phyloP scores from a whole-genome alignment of 2,888 invertebrate species.

The Syrphus vitripennis region DNA sequence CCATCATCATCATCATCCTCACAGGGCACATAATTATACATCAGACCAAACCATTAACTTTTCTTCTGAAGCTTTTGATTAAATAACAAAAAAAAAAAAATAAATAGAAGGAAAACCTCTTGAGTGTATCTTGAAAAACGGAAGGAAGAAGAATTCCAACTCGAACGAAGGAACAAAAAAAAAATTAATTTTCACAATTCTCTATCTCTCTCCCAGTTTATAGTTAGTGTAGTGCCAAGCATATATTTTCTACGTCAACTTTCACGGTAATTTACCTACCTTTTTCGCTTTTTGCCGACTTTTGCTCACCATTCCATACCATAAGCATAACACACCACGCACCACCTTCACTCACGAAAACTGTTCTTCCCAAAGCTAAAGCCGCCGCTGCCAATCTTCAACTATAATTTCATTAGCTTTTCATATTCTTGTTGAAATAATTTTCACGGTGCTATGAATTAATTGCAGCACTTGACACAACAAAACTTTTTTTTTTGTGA shows the following conservation, averaged over 20 bases:
- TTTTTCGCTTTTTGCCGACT: not conserved
- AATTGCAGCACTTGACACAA: conserved; percentile 65
- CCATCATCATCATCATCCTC: not conserved
- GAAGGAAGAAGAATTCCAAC: conserved; percentile 20
- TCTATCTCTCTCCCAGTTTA: not conserved
- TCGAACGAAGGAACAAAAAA: not conserved
- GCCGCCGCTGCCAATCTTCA: conserved; percentile 21
- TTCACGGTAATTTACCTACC: conserved; percentile 12
- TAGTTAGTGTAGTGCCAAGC: not conserved
- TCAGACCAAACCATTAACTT: conserved; percentile 19
- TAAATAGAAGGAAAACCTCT: not conserved
- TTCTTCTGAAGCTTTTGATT: not conserved
- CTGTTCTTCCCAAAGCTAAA: not conserved
- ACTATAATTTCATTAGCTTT: conserved; percentile 66
- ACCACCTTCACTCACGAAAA: not conserved
- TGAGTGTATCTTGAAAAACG: conserved; percentile 15
- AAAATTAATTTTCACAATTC: conserved; percentile 22
- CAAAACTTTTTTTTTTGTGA: conserved; percentile 49
- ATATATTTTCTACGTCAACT: conserved; percentile 8
- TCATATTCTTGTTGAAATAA: conserved; percentile 65
- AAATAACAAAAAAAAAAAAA: not conserved
- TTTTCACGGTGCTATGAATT: conserved; percentile 67
- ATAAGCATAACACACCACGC: not conserved
- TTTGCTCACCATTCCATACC: too few species aligned
- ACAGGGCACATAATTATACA: conserved; percentile 16